Evolutionary conservation across 2,113 vertebrate genomes (phyloP).

Genomic region (Hiodon tergisus): DNA sequence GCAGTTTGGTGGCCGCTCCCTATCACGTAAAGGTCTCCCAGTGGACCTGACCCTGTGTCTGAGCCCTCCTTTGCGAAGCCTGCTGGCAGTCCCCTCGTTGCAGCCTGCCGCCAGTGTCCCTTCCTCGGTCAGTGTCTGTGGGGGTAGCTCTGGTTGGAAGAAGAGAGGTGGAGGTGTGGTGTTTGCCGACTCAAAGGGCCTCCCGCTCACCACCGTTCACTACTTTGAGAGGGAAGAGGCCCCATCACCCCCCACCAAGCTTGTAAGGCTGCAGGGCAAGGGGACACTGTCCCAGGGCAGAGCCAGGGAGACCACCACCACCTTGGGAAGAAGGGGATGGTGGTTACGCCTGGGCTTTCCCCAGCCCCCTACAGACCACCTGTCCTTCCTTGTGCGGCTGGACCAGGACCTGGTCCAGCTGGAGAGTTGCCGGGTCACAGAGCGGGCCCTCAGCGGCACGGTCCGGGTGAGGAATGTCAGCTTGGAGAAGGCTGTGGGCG

Average conservation of each 20-base stretch:
- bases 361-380: constrained; percentile 41
- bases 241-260: background rate
- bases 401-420: constrained; percentile 43
- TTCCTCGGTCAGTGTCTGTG: constrained; percentile 25
- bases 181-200: constrained; percentile 69
- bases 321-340: background rate
- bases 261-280: background rate
- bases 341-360: constrained; percentile 48
- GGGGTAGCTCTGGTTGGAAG: constrained; percentile 30
- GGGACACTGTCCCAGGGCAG: background rate
- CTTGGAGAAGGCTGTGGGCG: constrained; percentile 44
- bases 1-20: constrained; percentile 26
- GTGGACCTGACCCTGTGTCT: constrained; percentile 53
- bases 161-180: constrained; percentile 61
- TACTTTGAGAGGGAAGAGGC: constrained; percentile 51
- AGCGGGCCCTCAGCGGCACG: constrained; percentile 50
- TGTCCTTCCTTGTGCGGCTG: constrained; percentile 39
- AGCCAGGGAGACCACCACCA: background rate
- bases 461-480: constrained; percentile 48
- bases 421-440: constrained; percentile 60
- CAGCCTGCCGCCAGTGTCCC: constrained; percentile 13
- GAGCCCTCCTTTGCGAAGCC: constrained; percentile 38
- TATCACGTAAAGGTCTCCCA: constrained; percentile 32
- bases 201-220: constrained; percentile 56
- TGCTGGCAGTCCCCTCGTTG: constrained; percentile 28